Percentiles rank a stretch among this genome's conserved stretches.
Conservation (phyloP, 2,113 vertebrate genomes). For the Lutjanus erythropterus region DNA sequence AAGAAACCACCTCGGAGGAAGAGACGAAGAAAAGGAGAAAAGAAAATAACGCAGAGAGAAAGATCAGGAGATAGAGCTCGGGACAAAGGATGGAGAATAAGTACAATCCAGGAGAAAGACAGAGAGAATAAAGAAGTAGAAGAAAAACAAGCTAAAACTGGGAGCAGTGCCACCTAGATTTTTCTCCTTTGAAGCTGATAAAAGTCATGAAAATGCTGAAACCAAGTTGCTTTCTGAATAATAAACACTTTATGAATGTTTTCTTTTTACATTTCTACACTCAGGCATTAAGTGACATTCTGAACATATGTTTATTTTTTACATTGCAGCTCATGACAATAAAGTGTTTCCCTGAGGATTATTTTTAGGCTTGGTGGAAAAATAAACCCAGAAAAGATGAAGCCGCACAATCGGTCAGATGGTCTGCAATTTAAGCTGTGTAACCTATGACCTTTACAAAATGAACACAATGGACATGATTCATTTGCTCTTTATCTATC, state of each 20-base stretch:
- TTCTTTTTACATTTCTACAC: neutral
- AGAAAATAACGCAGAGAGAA: constrained; percentile 26
- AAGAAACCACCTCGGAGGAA: constrained; percentile 54
- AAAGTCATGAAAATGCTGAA: neutral
- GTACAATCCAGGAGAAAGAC: constrained; percentile 4
- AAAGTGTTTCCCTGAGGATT: too few species aligned
- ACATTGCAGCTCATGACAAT: too few species aligned
- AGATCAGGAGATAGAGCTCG: constrained; percentile 38
- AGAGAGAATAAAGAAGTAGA: constrained; percentile 24
- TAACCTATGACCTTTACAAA: too few species aligned
- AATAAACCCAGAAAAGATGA: too few species aligned
- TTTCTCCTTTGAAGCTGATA: neutral
- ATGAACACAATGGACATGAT: too few species aligned
- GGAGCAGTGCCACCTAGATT: neutral
- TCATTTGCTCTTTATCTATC: too few species aligned
- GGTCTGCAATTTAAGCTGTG: too few species aligned
- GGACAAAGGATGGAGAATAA: constrained; percentile 23
- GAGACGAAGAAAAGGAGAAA: constrained; percentile 38
- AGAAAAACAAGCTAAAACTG: neutral
- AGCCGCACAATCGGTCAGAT: too few species aligned
- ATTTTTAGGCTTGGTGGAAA: too few species aligned
- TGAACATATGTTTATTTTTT: too few species aligned
- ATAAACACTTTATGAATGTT: neutral
- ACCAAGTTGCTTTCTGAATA: neutral
- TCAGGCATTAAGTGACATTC: neutral